phyloP scores from a whole-genome alignment of 2,113 vertebrate species.

The Acrocephalus kingi region DNA sequence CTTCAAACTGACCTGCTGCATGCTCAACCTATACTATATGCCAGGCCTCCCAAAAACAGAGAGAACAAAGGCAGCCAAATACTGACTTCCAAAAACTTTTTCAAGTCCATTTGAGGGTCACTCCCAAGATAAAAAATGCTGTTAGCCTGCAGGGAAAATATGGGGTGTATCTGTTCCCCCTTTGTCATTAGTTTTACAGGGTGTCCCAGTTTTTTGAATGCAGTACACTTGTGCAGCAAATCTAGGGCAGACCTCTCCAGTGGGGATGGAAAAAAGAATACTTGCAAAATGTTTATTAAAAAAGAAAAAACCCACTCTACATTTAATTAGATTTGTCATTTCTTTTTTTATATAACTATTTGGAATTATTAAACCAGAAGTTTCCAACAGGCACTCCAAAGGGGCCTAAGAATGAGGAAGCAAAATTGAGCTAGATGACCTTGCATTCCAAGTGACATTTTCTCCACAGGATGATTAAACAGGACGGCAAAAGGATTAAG shows the following conservation, averaged over 20 bases:
- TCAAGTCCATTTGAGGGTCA: no score
- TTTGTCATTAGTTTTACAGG: not conserved
- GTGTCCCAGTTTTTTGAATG: not conserved
- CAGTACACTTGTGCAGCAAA: not conserved
- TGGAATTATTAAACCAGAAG: not conserved
- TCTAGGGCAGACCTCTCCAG: not conserved
- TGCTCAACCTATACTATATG: not conserved
- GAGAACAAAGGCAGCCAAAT: not conserved
- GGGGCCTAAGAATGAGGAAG: constrained; percentile 1
- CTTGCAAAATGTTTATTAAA: not conserved
- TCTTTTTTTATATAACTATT: not conserved
- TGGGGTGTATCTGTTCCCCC: not conserved
- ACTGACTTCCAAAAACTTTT: not conserved
- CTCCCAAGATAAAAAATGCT: not conserved
- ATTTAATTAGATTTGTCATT: not conserved
- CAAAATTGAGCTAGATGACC: constrained; percentile 45
- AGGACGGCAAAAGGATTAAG: not conserved
- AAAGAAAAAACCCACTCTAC: not conserved
- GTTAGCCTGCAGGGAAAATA: not conserved
- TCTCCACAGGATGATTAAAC: not conserved
- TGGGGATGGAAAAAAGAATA: not conserved
- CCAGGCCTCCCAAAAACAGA: not conserved
- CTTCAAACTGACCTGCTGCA: rapidly evolving
- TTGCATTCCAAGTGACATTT: constrained; percentile 40
- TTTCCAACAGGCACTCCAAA: not conserved